Conservation (phyloP, 2,113 vertebrate species). For the Forbesichthys agassizii region DNA sequence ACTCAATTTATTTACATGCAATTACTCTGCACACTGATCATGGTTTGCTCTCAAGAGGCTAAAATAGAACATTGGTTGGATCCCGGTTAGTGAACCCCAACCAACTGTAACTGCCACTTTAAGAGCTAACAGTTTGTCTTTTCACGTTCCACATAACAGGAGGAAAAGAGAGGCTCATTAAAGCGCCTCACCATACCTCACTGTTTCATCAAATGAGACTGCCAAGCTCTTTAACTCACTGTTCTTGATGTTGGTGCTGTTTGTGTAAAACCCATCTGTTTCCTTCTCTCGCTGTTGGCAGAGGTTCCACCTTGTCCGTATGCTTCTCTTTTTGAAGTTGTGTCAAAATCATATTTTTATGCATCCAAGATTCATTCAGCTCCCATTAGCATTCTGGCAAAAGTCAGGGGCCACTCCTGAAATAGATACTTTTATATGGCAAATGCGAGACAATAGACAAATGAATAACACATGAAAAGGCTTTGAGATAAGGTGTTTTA, state of each 20-base stretch:
- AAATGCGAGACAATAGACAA: slow-evolving; percentile 12
- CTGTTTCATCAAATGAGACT: slow-evolving; percentile 79
- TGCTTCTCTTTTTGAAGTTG: slow-evolving; percentile 79
- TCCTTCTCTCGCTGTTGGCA: slow-evolving; percentile 78
- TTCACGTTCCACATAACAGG: slow-evolving; percentile 72
- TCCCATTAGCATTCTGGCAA: slow-evolving; percentile 67
- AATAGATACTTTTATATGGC: slow-evolving; percentile 58
- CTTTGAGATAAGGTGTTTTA: slow-evolving; percentile 10
- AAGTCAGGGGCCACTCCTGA: slow-evolving; percentile 65
- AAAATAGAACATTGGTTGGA: slow-evolving; percentile 13
- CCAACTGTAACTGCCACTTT: slow-evolving; percentile 62
- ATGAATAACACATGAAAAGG: slow-evolving; percentile 13
- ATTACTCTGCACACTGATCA: background rate
- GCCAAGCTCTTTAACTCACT: slow-evolving; percentile 82
- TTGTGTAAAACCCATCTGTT: slow-evolving; percentile 84
- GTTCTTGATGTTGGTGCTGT: slow-evolving; percentile 82
- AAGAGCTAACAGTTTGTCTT: slow-evolving; percentile 73
- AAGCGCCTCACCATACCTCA: slow-evolving; percentile 74
- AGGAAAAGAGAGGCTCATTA: slow-evolving; percentile 76
- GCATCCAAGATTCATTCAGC: slow-evolving; percentile 70
- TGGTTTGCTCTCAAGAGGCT: slow-evolving; percentile 6
- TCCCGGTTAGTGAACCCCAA: slow-evolving; percentile 26
- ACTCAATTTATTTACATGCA: background rate
- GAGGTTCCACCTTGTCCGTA: slow-evolving; percentile 80
- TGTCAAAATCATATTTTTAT: slow-evolving; percentile 75